Evolutionary conservation across 2,888 invertebrate genomes (phyloP).

Genomic region (Ectemnius lituratus): DNA sequence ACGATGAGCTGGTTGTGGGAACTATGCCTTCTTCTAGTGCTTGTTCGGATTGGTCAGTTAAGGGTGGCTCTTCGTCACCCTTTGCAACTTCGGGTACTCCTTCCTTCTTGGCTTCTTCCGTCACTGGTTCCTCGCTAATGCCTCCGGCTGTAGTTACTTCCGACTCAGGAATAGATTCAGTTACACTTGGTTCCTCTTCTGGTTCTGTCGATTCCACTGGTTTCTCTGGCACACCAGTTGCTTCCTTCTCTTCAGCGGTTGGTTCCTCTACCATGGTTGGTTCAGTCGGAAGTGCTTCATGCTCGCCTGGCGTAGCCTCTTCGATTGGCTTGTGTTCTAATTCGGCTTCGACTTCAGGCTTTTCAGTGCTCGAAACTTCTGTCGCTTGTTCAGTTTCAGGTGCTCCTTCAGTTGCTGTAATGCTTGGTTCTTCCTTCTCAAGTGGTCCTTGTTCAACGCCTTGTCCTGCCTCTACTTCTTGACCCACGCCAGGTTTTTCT

Average conservation of each 20-base stretch:
- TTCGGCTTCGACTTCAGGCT: constrained; percentile 37
- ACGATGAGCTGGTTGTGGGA: constrained; percentile 6
- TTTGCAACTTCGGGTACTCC: constrained; percentile 7
- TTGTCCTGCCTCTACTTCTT: constrained; percentile 38
- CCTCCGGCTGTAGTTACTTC: constrained; percentile 40
- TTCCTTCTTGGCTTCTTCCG: constrained; percentile 31
- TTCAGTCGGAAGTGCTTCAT: constrained; percentile 40
- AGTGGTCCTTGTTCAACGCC: background rate
- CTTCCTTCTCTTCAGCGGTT: constrained; percentile 41
- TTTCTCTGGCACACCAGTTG: constrained; percentile 26
- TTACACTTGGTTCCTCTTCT: constrained; percentile 23
- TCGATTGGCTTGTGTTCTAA: constrained; percentile 43
- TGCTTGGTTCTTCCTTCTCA: background rate
- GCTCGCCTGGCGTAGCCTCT: constrained; percentile 35
- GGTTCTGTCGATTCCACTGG: constrained; percentile 20
- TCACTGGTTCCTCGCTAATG: constrained; percentile 16
- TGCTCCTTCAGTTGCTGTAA: constrained; percentile 7
- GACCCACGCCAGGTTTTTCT: constrained; percentile 22
- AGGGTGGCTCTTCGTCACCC: constrained; percentile 11
- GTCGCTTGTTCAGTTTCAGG: constrained; percentile 21
- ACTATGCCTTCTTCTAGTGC: constrained; percentile 19
- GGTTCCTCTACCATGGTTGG: constrained; percentile 7
- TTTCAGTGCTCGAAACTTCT: constrained; percentile 40
- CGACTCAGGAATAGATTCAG: constrained; percentile 31
- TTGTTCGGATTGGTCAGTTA: constrained; percentile 5